A percentile compares a stretch with the other conserved stretches of the same genome.
Evolutionary conservation across 2,888 invertebrate genomes (phyloP).

Genomic region (Trichogramma dendrolimi): DNA sequence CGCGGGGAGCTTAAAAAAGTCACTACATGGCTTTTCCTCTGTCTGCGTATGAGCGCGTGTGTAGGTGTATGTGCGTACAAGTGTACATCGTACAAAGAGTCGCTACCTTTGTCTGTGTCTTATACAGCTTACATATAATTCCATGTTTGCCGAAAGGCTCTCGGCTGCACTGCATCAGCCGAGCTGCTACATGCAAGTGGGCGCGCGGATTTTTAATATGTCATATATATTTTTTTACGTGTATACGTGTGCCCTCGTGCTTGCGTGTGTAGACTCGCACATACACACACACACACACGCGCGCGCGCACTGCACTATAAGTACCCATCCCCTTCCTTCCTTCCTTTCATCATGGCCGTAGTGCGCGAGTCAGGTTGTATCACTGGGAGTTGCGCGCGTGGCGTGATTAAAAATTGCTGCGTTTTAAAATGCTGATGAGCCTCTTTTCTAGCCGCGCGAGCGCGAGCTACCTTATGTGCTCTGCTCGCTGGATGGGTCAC

Average conservation of each 20-base stretch:
- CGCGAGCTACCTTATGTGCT: constrained; percentile 2
- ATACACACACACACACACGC: constrained; percentile 57
- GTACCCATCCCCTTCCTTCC: constrained; percentile 2
- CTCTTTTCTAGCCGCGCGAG: not conserved
- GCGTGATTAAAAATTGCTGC: constrained; percentile 51
- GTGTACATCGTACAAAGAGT: constrained; percentile 15
- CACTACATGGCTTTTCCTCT: no score
- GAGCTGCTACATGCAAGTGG: constrained; percentile 37
- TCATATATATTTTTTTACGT: constrained; percentile 30
- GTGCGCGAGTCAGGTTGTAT: constrained; percentile 23
- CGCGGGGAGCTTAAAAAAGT: no score
- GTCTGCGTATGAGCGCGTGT: not conserved
- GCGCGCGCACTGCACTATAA: constrained; percentile 41
- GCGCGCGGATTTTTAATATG: constrained; percentile 51
- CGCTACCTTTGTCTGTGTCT: constrained; percentile 51
- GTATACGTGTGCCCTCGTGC: constrained; percentile 40
- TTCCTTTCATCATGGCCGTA: constrained; percentile 16
- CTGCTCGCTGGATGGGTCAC: constrained; percentile 6
- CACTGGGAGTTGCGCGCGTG: constrained; percentile 36
- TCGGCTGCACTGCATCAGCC: constrained; percentile 20
- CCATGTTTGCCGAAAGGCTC: constrained; percentile 60
- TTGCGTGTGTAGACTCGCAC: constrained; percentile 61
- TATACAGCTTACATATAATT: constrained; percentile 63
- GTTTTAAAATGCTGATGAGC: constrained; percentile 45
- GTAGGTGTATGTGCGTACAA: constrained; percentile 13